A percentile compares a stretch with the other conserved stretches of the same genome.
Evolutionary conservation across 2,113 vertebrate species (phyloP).

Genomic region (Tympanuchus pallidicinctus): DNA sequence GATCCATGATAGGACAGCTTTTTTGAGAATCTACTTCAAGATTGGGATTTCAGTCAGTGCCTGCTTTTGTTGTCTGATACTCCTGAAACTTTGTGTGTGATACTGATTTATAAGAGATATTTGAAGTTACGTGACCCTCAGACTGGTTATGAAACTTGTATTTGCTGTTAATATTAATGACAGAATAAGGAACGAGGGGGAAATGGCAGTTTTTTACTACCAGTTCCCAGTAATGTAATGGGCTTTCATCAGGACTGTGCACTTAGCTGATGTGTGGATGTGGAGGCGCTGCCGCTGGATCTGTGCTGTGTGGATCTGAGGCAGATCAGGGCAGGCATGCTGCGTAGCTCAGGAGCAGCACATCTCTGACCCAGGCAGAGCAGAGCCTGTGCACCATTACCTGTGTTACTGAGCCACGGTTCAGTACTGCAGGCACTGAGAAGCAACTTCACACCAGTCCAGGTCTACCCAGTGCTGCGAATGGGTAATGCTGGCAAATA

Average conservation of each 20-base stretch:
- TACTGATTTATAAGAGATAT: background rate
- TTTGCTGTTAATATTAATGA: background rate
- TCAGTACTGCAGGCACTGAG: background rate
- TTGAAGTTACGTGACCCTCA: background rate
- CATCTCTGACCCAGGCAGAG: conserved; percentile 46
- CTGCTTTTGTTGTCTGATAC: background rate
- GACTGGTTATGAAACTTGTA: background rate
- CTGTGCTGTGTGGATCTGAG: background rate
- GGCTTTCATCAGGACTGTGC: conserved; percentile 9
- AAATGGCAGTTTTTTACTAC: background rate
- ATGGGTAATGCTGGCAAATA: background rate
- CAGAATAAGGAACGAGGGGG: conserved; percentile 12
- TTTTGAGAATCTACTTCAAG: background rate
- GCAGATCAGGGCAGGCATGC: conserved; percentile 33
- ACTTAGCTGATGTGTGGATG: conserved; percentile 22
- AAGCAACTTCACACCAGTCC: background rate
- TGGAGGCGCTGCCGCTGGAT: background rate
- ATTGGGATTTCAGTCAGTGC: background rate
- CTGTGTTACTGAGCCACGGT: background rate
- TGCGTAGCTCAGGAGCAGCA: conserved; percentile 36
- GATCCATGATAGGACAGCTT: background rate
- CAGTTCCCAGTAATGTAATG: background rate
- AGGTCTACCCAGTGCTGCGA: background rate
- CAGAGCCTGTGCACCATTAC: conserved; percentile 18
- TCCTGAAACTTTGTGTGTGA: background rate